phyloP scores from a whole-genome alignment of 30 jellyfish, hydroid and myxozoan genomes.

The Haliclystus octoradiatus region DNA sequence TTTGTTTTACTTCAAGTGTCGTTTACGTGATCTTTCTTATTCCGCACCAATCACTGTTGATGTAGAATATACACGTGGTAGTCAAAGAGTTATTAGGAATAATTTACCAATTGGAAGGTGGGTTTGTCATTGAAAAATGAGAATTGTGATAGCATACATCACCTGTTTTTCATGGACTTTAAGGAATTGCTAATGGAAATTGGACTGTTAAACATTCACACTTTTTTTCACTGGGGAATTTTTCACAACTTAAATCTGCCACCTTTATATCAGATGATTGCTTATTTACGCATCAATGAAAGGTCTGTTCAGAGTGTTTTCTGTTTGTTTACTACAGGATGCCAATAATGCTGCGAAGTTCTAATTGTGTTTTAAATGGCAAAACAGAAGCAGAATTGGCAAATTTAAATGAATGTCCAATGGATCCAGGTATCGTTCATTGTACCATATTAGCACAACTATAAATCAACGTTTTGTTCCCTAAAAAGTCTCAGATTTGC shows the following conservation, averaged over 20 bases:
- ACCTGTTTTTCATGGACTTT: too few relatives aligned
- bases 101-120: constrained; percentile 92
- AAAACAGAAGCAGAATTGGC: constrained; percentile 70
- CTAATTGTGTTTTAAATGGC: constrained; percentile 76
- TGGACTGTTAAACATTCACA: too few relatives aligned
- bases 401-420: constrained; percentile 77
- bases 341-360: constrained; percentile 85
- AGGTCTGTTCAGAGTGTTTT: too few relatives aligned
- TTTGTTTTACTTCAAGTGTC: constrained; percentile 47
- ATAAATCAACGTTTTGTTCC: background rate
- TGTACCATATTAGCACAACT: background rate
- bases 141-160: too few relatives aligned
- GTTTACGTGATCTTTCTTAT: constrained; percentile 83
- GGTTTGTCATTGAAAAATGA: too few relatives aligned
- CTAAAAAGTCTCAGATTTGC: too few relatives aligned
- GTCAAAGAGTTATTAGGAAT: constrained; percentile 87
- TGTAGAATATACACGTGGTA: constrained; percentile 88
- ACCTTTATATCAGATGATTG: background rate
- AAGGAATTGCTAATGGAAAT: too few relatives aligned
- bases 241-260: background rate
- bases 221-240: too few relatives aligned
- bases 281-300: background rate
- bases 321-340: constrained; percentile 28
- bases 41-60: constrained; percentile 98
- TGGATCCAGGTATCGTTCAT: constrained; percentile 89